Evolutionary conservation across 2,113 vertebrate species (phyloP), one percentile per base, ranked within the genome.

Genomic region (Nibea coibor): DNA sequence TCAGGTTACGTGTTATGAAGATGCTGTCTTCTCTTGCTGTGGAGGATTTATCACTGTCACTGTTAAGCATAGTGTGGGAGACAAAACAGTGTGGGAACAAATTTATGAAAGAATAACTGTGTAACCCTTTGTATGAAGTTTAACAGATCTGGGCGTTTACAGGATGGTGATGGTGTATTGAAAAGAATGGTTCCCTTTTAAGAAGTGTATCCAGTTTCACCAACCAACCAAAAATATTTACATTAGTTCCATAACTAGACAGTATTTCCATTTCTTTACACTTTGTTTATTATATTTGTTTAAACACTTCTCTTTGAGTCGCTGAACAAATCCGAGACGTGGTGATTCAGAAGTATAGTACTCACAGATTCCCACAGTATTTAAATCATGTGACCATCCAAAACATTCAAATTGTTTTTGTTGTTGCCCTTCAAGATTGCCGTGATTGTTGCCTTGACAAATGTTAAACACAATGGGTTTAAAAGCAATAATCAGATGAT

Each of bases 401-500:
- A 39, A 39, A 39, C 35, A 39, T n/a, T 22, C 19, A 69, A 15
- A 72, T 61, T 71, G n/a, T 39, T 39, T 39, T 22, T 54, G 1
- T 14, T 20, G 42, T 54, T 24, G 10, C 24, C 20, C 3, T n/a
- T 65, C 53, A 57, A 16, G 4, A 35, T 10, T 39, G 8, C 35
- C 35, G 1, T 39, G 35, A 39, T 39, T 9, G 35, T 39, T 43
- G 12, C 57, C 15, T 7, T 24, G 42, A 47, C 6, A 4, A 43
- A 73, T 1, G 53, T 63, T 0, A 0, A 26, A 28, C n/a, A 72
- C 19, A 57, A 19, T 71, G 10, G 19, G 16, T 19, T 43, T 28
- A 42, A 45, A 75, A 65, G 11, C 24, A 66, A 45, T 57, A 8
- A 66, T 72, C 74, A 39, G 0, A 64, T 42, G 28, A 65, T 70